Conservation (phyloP, 2,888 invertebrate species). For the Drosophila austrosaltans region DNA sequence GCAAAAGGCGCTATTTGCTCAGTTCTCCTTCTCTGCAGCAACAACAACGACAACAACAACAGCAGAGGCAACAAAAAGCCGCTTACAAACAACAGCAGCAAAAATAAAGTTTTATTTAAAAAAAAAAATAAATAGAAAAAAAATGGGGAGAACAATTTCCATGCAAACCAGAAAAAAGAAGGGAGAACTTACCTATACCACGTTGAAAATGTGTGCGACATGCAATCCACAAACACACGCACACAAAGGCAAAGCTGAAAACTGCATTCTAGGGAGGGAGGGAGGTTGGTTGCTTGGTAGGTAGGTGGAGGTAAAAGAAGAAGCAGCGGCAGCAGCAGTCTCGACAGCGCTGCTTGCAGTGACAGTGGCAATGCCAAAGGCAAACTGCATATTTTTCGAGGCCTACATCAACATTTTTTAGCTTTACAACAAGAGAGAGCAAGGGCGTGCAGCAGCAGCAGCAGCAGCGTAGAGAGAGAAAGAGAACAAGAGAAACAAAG, state of each 20-base stretch:
- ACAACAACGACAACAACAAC: conserved; percentile 30
- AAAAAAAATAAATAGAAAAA: conserved; percentile 38
- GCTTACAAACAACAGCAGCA: conserved; percentile 64
- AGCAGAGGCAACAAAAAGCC: conserved; percentile 55
- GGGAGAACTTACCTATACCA: conserved; percentile 79
- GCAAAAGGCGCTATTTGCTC: conserved; percentile 63
- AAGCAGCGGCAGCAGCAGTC: not conserved
- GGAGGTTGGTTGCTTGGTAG: conserved; percentile 5
- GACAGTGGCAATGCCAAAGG: conserved; percentile 80
- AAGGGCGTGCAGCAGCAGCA: conserved; percentile 52
- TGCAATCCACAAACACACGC: conserved; percentile 50
- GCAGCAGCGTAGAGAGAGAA: conserved; percentile 8
- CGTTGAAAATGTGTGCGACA: conserved; percentile 68
- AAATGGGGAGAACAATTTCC: conserved; percentile 21
- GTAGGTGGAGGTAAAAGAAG: not conserved
- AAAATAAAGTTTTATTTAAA: conserved; percentile 63
- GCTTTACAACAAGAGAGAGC: conserved; percentile 44
- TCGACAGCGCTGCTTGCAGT: conserved; percentile 65
- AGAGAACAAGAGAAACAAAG: conserved; percentile 14
- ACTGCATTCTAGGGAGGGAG: conserved; percentile 33
- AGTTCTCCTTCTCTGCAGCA: conserved; percentile 11
- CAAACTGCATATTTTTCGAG: conserved; percentile 77
- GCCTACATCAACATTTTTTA: conserved; percentile 78
- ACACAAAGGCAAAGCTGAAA: conserved; percentile 22
- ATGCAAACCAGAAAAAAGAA: conserved; percentile 48